phyloP scores from a whole-genome alignment of 2,888 invertebrate species.

The Seladonia tumulorum region DNA sequence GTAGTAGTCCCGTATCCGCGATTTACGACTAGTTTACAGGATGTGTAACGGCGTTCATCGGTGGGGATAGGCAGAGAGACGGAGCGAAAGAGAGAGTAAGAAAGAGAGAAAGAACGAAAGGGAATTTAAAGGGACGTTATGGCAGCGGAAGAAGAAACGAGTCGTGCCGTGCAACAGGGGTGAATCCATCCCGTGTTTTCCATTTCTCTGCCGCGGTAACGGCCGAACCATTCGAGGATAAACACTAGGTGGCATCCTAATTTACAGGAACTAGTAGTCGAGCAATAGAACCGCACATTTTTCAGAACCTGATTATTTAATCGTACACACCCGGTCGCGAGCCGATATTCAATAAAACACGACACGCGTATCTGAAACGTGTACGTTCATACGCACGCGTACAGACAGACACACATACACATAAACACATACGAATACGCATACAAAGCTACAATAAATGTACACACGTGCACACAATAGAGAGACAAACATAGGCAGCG shows the following conservation, averaged over 20 bases:
- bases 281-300: slow-evolving; percentile 69
- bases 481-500: neutral
- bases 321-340: slow-evolving; percentile 53
- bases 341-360: slow-evolving; percentile 45
- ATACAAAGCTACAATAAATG: neutral
- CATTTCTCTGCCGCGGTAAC: slow-evolving; percentile 53
- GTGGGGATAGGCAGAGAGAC: neutral
- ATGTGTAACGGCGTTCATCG: slow-evolving; percentile 49
- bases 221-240: slow-evolving; percentile 49
- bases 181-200: slow-evolving; percentile 32
- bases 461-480: neutral
- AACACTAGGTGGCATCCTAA: slow-evolving; percentile 66
- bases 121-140: slow-evolving; percentile 24
- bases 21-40: slow-evolving; percentile 71
- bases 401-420: slow-evolving; percentile 2
- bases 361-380: slow-evolving; percentile 23
- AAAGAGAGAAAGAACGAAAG: neutral
- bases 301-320: slow-evolving; percentile 69
- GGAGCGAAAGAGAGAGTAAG: neutral
- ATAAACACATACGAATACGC: slow-evolving; percentile 1
- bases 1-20: slow-evolving; percentile 69
- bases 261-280: slow-evolving; percentile 68
- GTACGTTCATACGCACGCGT: slow-evolving; percentile 28
- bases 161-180: slow-evolving; percentile 1
- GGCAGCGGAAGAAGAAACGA: slow-evolving; percentile 29